Evolutionary conservation across 1,140 invertebrate species (phyloP), one percentile per base, ranked within the genome.

Genomic region (Drosophila kanapiae): DNA sequence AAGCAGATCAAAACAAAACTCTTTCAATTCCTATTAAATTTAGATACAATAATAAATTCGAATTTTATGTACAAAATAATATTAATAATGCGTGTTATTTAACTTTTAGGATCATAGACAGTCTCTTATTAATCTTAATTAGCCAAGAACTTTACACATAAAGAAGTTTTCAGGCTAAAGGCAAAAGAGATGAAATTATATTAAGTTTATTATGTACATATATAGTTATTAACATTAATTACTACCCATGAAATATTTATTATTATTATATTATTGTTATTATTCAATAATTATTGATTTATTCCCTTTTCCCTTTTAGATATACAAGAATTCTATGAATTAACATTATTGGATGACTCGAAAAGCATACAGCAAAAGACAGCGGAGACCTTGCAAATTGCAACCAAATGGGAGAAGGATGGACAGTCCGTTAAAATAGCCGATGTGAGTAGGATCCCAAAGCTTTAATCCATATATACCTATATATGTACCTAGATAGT

Each of bases 281-380:
- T 31, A 31, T 0, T 0, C 10, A 43, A 4, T 45, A 33, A 59
- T 45, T 10, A 1, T 6, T n/a, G 4, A 18, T 31, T 40, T 18
- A 4, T 2, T 97, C 23, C 93, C 10, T 2, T 0, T 29, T 48
- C 2, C 13, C 8, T 40, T 96, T 96, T 18, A 99, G 98, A 99
- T 95, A 99, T 99, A 91, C 98, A 99, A 95, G 98, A 99, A 93
- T 99, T 99, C 94, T 99, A 99, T 94, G 98, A 99, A 94, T 94
- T 98, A 77, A 99, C 98, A 51, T 95, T 99, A 69, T 95, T 99
- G 86, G 98, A 99, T 94, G 98, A 99, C 93, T 97, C 96, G 49
- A 99, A 99, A 94, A 97, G 97, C 58, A 95, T 98, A 68, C 97
- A 99, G 93, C 97, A 99, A 94, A 99, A 99, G 94, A 98, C 98